Conservation (phyloP, 2,113 vertebrate species). For the Carassius gibelio region DNA sequence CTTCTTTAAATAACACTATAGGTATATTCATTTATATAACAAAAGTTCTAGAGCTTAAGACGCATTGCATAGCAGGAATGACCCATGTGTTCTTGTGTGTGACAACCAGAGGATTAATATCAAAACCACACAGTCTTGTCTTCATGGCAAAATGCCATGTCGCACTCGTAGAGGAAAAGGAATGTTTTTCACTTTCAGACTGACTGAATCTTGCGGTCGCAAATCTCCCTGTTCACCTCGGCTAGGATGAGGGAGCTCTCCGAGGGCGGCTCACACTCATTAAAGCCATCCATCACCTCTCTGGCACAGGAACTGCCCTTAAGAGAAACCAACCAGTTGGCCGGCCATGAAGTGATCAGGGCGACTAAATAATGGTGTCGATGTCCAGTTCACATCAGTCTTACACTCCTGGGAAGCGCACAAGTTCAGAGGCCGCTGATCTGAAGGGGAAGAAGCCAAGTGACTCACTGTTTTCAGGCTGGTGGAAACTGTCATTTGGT, state of each 20-base stretch:
- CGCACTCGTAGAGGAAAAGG: not conserved
- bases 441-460: conserved; percentile 36
- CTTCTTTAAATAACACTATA: not conserved
- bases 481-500: conserved; percentile 57
- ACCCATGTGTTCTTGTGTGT: not conserved
- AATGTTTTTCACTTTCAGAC: conserved; percentile 19
- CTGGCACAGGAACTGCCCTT: conserved; percentile 42
- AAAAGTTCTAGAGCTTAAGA: not conserved
- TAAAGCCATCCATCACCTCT: conserved; percentile 64
- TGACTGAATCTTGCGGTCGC: not conserved
- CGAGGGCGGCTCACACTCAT: conserved; percentile 59
- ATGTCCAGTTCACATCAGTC: conserved; percentile 53
- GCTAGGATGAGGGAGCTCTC: conserved; percentile 35
- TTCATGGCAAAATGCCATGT: conserved; percentile 15
- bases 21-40: not conserved
- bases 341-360: conserved; percentile 33
- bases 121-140: conserved; percentile 13
- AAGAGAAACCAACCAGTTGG: conserved; percentile 58
- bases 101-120: not conserved
- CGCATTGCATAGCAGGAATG: not conserved
- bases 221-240: conserved; percentile 44
- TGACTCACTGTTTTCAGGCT: not conserved
- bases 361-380: conserved; percentile 32
- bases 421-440: not conserved
- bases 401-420: not conserved